A percentile compares a stretch with the other conserved stretches of the same genome.
Conservation (phyloP, 92 coral and sea anemone species). For the Actinostola sp. region DNA sequence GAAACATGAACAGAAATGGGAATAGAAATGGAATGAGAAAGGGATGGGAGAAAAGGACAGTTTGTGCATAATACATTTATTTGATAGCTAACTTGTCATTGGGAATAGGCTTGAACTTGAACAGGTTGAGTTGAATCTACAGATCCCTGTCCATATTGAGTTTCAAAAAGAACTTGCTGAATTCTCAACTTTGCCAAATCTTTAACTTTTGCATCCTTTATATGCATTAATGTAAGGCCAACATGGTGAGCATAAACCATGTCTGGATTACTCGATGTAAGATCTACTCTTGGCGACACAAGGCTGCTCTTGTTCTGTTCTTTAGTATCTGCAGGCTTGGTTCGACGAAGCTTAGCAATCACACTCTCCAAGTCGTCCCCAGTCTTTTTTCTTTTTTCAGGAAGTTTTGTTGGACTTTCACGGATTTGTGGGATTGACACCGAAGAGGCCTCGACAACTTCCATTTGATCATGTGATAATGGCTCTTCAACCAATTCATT, state of each 20-base stretch:
- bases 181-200: conserved; percentile 59
- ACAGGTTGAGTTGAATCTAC: conserved; percentile 2
- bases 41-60: too few species aligned
- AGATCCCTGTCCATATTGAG: conserved; percentile 55
- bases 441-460: neutral
- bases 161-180: conserved; percentile 60
- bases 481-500: neutral
- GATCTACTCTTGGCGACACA: neutral
- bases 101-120: conserved; percentile 19
- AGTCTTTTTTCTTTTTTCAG: conserved; percentile 24
- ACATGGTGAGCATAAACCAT: conserved; percentile 65
- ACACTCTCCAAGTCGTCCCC: conserved; percentile 29
- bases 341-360: conserved; percentile 39
- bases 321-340: conserved; percentile 42
- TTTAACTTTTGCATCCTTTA: conserved; percentile 43
- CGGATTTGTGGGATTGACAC: neutral
- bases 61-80: too few species aligned
- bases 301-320: conserved; percentile 5
- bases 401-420: neutral
- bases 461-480: conserved; percentile 4
- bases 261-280: conserved; percentile 48
- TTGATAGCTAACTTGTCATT: conserved; percentile 1
- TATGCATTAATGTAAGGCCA: conserved; percentile 56
- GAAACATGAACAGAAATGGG: too few species aligned
- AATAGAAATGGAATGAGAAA: too few species aligned